Evolutionary conservation across 2,797 vertebrate genomes (phyloP).

Genomic region (Halcyon smyrnensis): DNA sequence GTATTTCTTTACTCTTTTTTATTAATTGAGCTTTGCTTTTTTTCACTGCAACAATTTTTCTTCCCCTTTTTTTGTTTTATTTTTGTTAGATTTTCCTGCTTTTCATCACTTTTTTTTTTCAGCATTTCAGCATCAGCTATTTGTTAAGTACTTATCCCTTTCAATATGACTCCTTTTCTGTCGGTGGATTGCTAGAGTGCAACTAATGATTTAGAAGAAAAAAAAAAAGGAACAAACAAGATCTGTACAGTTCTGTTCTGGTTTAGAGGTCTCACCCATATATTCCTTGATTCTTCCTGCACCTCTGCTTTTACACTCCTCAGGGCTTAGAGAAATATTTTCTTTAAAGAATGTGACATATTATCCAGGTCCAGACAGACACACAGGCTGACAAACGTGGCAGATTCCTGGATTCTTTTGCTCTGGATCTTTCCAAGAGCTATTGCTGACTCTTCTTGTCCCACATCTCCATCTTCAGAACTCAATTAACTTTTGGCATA

Average conservation of each 20-base stretch:
- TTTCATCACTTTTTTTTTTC: neutral
- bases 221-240: neutral
- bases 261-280: neutral
- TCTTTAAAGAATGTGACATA: neutral
- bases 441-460: neutral
- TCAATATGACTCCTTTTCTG: neutral
- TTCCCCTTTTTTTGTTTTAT: neutral
- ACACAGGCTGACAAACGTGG: neutral
- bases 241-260: neutral
- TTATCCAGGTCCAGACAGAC: neutral
- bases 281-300: neutral
- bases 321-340: neutral
- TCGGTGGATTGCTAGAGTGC: neutral
- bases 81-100: neutral
- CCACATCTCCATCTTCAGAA: neutral
- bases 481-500: neutral
- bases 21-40: neutral
- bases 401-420: neutral
- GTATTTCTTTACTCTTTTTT: neutral
- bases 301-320: neutral
- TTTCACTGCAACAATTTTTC: neutral
- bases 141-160: neutral
- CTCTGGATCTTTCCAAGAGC: neutral
- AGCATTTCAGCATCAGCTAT: neutral
- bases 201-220: neutral